Base-by-base conservation (phyloP, 2,797 vertebrate genomes). In the Ptychadena robeensis region DNA sequence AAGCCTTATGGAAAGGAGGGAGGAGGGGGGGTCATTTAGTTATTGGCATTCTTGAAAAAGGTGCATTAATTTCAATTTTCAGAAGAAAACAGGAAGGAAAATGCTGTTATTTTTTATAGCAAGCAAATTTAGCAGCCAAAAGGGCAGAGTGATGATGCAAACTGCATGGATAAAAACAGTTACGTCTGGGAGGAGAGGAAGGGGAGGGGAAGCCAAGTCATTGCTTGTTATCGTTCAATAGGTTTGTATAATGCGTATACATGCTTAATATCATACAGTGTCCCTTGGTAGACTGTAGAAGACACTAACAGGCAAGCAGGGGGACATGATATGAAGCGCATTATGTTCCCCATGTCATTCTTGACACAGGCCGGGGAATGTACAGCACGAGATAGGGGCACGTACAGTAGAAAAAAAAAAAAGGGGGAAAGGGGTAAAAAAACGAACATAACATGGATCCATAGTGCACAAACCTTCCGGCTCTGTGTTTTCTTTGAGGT, bases 401-500 rank as follows among this genome's bases (percentile, higher is more conserved):
- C 76, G 89, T 86, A 91, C 91, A 91, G 79, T 90, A 90, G 89
- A 90, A 93, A 91, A 91, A 78, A 91, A 78, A 87, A 85, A 87
- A 70, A 67, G 73, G 82, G 34, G 63, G 80, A 83, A 53, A 10
- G 37, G 44, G 44, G 44, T 4, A 48, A 48, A 86, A 61, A 40
- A 80, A 31, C 92, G 89, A 92, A 94, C 90, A 95, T 92, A 94
- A 94, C 92, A 96, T 92, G 89, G 92, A 94, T 92, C 92, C 90
- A 90, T 90, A 92, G 92, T 86, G 89, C 94, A 98, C 98, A 98
- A 99, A 99, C 98, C 98, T 99, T 99, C 96, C 11, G 96, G 95
- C 90, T 98, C 97, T 95, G 97, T 86, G 95, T 89, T 97, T 89
- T 99, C 98, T 98, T 98, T 99, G 96, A 95, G 95, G 95, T 95